These are phyloP conservation scores for Pseudoatta argentina DNA, from an alignment of 1,140 invertebrate species.

Conservation along the genomic window DNA sequence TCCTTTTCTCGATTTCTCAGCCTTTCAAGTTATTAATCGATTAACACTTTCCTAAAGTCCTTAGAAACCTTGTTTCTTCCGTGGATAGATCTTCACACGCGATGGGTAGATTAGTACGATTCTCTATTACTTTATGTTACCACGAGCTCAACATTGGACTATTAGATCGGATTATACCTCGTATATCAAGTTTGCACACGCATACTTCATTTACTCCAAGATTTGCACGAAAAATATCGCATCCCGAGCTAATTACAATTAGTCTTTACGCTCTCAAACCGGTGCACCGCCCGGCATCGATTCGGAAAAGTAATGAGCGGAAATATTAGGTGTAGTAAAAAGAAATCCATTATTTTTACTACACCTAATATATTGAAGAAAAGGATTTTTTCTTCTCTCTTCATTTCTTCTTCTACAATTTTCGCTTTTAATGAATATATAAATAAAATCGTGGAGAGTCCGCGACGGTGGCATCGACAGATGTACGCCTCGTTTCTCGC, in stretches of 20 bases:
- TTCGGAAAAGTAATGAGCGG: not conserved
- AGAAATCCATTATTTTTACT: no score
- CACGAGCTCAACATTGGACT: not conserved
- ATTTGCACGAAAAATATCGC: not conserved
- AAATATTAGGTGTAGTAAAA: not conserved
- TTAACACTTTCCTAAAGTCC: not conserved
- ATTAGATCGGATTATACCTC: not conserved
- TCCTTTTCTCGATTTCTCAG: not conserved
- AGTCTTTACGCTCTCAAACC: not conserved
- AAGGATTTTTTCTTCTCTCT: not conserved
- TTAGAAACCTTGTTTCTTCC: not conserved
- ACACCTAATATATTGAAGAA: not conserved
- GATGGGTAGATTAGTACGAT: not conserved
- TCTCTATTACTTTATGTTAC: not conserved
- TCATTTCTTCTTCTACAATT: not conserved
- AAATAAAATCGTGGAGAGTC: not conserved
- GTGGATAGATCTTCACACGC: conserved; percentile 11
- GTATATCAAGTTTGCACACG: conserved; percentile 12
- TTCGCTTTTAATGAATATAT: not conserved
- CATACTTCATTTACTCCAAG: not conserved
- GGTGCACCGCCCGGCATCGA: not conserved
- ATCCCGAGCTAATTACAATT: no score
- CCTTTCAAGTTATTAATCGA: not conserved
- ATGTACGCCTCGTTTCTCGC: not conserved
- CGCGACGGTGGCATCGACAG: not conserved